phyloP scores from a whole-genome alignment of 1,140 invertebrate species.

The Drosophila pseudoobscura region DNA sequence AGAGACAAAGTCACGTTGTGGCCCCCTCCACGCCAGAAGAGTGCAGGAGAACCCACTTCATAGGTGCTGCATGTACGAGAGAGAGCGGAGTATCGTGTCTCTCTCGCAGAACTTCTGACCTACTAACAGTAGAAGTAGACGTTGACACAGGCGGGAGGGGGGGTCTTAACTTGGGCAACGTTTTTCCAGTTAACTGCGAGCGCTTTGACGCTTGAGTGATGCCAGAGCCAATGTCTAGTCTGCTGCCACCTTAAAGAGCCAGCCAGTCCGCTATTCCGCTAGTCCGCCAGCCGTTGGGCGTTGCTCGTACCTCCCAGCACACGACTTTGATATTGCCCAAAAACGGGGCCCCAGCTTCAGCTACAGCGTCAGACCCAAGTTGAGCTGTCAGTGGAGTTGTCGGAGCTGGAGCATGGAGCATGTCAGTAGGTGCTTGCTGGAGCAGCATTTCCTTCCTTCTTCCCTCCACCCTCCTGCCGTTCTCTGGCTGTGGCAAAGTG shows the following conservation, averaged over 20 bases:
- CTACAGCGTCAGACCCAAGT: constrained; percentile 38
- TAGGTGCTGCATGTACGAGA: constrained; percentile 41
- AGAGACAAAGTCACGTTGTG: constrained; percentile 76
- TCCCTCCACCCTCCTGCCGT: background rate
- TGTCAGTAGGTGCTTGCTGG: constrained; percentile 20
- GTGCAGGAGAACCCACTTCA: no score
- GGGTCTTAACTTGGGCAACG: constrained; percentile 63
- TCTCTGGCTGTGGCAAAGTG: constrained; percentile 47
- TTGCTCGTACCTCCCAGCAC: constrained; percentile 69
- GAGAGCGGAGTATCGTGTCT: constrained; percentile 45
- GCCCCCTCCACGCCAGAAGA: constrained; percentile 23
- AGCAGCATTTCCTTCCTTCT: background rate
- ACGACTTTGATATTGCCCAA: constrained; percentile 44
- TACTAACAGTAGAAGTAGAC: constrained; percentile 51
- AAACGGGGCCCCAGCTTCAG: constrained; percentile 7
- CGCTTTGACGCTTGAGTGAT: constrained; percentile 78
- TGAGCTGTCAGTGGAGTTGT: constrained; percentile 51
- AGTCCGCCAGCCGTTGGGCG: constrained; percentile 45
- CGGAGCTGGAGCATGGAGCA: constrained; percentile 11
- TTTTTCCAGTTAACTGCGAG: constrained; percentile 64
- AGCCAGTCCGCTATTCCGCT: background rate
- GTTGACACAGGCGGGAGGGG: background rate
- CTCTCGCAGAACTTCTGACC: constrained; percentile 77
- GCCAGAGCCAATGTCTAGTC: constrained; percentile 41
- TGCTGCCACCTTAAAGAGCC: constrained; percentile 39